A percentile compares a stretch with the other conserved stretches of the same genome.
These are phyloP conservation scores for Podabrus alpinus DNA, from an alignment of 2,888 invertebrate genomes.

Conservation along the genomic window DNA sequence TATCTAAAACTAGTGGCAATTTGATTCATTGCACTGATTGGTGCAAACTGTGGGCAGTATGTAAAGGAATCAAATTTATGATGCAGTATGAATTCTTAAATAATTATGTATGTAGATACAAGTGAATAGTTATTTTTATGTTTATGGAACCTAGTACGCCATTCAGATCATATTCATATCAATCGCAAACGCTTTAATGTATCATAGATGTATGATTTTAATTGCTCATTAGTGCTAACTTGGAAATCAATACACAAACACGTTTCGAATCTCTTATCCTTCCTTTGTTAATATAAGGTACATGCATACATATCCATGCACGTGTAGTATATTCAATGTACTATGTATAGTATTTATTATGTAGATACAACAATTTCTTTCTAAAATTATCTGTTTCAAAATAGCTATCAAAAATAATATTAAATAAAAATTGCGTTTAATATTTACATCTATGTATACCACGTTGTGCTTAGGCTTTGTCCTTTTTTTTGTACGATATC, in stretches of 20 bases:
- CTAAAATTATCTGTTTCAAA: too few species aligned
- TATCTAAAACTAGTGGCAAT: background rate
- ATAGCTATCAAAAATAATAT: too few species aligned
- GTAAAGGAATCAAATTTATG: background rate
- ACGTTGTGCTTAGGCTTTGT: too few species aligned
- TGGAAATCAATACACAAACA: background rate
- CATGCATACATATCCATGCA: too few species aligned
- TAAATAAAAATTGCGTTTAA: too few species aligned
- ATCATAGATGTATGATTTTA: background rate
- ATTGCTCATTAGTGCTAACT: background rate
- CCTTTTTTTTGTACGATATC: too few species aligned
- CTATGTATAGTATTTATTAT: too few species aligned
- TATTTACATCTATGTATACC: too few species aligned
- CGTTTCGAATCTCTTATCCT: background rate
- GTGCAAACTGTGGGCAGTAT: background rate
- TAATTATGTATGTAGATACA: background rate
- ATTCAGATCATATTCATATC: too few species aligned
- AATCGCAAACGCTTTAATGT: background rate
- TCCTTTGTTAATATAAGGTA: too few species aligned
- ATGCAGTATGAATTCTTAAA: background rate
- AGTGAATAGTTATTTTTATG: background rate
- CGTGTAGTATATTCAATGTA: too few species aligned
- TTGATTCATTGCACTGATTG: background rate
- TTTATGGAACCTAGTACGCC: background rate
- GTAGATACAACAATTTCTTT: too few species aligned